Evolutionary conservation across 1,140 invertebrate species (phyloP).

Genomic region (Aphelinus certus): DNA sequence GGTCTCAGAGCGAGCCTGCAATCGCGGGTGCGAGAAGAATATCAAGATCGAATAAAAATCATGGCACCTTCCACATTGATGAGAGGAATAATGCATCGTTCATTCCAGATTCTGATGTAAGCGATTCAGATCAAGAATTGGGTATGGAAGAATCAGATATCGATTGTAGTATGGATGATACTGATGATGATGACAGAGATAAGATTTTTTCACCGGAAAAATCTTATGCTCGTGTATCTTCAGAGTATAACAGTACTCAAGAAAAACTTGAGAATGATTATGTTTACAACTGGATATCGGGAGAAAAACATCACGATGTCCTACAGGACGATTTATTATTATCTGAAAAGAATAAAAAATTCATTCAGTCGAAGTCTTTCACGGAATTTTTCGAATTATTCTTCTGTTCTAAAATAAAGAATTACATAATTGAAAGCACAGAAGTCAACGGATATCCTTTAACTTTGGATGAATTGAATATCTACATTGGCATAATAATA

Average conservation of each 20-base stretch:
- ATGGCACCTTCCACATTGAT: no score
- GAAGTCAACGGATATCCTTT: slow-evolving; percentile 23
- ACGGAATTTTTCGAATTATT: slow-evolving; percentile 41
- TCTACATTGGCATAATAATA: slow-evolving; percentile 21
- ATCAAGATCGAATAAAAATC: no score
- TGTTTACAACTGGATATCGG: neutral
- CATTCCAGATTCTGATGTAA: no score
- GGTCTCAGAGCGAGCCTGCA: no score
- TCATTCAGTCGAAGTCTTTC: slow-evolving; percentile 3
- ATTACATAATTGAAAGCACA: slow-evolving; percentile 36
- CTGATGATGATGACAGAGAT: neutral
- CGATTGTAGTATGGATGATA: no score
- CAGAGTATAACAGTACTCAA: slow-evolving; percentile 2
- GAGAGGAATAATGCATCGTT: no score
- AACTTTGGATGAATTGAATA: slow-evolving; percentile 8
- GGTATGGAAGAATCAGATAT: no score
- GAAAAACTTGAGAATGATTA: slow-evolving; percentile 3
- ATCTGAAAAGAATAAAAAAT: neutral
- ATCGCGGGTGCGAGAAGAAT: no score
- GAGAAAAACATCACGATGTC: no score
- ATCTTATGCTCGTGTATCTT: slow-evolving; percentile 29
- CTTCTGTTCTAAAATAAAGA: slow-evolving; percentile 38
- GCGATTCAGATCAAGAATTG: no score
- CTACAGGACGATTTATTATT: no score
- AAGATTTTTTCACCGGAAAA: neutral